These are phyloP conservation scores for Plagodis dolabraria DNA, from an alignment of 2,888 invertebrate genomes.

Conservation along the genomic window DNA sequence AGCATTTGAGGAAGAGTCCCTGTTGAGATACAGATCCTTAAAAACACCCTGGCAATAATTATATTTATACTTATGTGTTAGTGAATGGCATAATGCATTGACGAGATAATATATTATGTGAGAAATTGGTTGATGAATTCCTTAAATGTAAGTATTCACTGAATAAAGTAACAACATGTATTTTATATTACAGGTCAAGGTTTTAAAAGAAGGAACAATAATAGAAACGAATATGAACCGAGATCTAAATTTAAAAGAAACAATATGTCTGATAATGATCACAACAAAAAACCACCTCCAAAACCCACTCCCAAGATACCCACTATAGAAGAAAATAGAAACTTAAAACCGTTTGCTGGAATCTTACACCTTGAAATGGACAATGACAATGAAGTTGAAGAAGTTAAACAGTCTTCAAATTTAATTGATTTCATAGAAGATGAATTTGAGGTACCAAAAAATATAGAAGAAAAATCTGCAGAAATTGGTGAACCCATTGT, in stretches of 20 bases:
- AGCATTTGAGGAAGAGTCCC: no score
- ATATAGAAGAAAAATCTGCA: slow-evolving; percentile 3
- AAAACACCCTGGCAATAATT: no score
- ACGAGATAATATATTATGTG: no score
- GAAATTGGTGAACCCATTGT: slow-evolving; percentile 51
- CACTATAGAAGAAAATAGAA: slow-evolving; percentile 49
- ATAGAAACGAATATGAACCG: slow-evolving; percentile 35
- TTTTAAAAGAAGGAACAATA: slow-evolving; percentile 39
- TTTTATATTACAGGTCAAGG: slow-evolving; percentile 31
- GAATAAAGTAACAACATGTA: not conserved
- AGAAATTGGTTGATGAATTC: no score
- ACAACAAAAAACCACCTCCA: slow-evolving; percentile 28
- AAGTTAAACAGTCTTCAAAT: slow-evolving; percentile 25
- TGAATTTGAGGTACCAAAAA: slow-evolving; percentile 46
- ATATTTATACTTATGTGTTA: no score
- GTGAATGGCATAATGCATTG: no score
- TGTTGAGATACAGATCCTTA: no score
- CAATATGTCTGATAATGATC: slow-evolving; percentile 4
- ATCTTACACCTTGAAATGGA: slow-evolving; percentile 64
- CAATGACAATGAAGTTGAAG: slow-evolving; percentile 43
- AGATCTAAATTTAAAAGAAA: slow-evolving; percentile 30
- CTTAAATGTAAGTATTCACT: no score
- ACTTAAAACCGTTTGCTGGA: slow-evolving; percentile 78
- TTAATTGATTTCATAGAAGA: slow-evolving; percentile 66
- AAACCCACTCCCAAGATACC: slow-evolving; percentile 48